A percentile compares a stretch with the other conserved stretches of the same genome.
These are phyloP conservation scores for Sarcophaga variegata DNA, from an alignment of 2,888 invertebrate species.

Conservation along the genomic window DNA sequence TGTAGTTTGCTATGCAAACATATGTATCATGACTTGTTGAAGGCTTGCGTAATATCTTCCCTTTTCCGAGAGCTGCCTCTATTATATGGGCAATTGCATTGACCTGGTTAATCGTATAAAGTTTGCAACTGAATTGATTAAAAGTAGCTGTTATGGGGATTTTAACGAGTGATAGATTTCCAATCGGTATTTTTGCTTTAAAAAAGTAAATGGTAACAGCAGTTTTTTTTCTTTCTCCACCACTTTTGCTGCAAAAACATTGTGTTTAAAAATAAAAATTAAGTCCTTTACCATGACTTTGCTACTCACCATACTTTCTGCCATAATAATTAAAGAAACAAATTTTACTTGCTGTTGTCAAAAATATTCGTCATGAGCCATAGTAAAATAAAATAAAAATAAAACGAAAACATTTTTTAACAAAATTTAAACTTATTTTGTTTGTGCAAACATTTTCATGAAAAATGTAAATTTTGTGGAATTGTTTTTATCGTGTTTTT, in stretches of 20 bases:
- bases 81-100: too few species aligned
- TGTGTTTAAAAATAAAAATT: constrained; percentile 21
- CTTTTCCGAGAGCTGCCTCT: too few species aligned
- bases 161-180: too few species aligned
- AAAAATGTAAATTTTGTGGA: constrained; percentile 29
- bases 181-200: too few species aligned
- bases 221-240: constrained; percentile 3
- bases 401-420: too few species aligned
- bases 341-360: constrained; percentile 24
- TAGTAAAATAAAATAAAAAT: background rate
- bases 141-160: too few species aligned
- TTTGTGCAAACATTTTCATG: constrained; percentile 26
- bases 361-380: background rate
- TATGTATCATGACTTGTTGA: too few species aligned
- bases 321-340: constrained; percentile 36
- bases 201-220: constrained; percentile 41
- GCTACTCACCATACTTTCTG: background rate
- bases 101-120: too few species aligned
- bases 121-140: too few species aligned
- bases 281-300: constrained; percentile 27
- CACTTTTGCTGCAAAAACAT: background rate
- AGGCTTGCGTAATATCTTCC: too few species aligned
- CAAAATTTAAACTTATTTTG: constrained; percentile 1
- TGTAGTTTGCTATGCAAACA: too few species aligned
- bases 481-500: background rate